Conservation (phyloP, 2,888 invertebrate genomes). For the Temnothorax unifasciatus region DNA sequence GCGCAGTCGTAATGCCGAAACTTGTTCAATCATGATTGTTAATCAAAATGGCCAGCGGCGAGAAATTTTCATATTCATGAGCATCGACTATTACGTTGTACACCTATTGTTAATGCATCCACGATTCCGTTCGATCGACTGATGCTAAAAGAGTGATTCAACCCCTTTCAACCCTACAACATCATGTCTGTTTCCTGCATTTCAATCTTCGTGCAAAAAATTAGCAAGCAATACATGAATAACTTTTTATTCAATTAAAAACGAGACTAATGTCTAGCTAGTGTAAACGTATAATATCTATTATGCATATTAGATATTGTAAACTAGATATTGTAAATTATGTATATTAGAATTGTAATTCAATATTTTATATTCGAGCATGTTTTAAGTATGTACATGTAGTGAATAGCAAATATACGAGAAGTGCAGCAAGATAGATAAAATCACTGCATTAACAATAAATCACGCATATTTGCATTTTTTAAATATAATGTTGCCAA, state of each 20-base stretch:
- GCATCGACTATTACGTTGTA: constrained; percentile 22
- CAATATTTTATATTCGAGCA: not conserved
- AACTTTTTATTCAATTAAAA: not conserved
- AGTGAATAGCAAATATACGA: not conserved
- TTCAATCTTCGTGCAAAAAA: not conserved
- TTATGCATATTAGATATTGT: not conserved
- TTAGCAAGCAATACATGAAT: not conserved
- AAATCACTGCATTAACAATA: not conserved
- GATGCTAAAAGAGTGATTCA: constrained; percentile 12
- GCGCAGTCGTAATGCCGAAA: constrained; percentile 32
- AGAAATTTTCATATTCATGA: constrained; percentile 57
- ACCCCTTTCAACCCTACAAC: not conserved
- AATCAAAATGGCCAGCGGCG: constrained; percentile 58
- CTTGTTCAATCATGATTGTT: constrained; percentile 51
- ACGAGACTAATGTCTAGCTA: not conserved
- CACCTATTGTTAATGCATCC: constrained; percentile 25
- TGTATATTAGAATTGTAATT: not conserved
- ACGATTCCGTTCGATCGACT: not conserved
- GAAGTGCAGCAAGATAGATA: not conserved
- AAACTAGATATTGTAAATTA: not conserved
- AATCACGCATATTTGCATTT: not conserved
- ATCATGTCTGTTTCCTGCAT: not conserved
- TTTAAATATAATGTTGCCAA: not conserved
- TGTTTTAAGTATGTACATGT: not conserved
- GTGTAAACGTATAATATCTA: not conserved